Evolutionary conservation across 2,797 vertebrate genomes (phyloP).

Genomic region (Arnoldichthys spilopterus): DNA sequence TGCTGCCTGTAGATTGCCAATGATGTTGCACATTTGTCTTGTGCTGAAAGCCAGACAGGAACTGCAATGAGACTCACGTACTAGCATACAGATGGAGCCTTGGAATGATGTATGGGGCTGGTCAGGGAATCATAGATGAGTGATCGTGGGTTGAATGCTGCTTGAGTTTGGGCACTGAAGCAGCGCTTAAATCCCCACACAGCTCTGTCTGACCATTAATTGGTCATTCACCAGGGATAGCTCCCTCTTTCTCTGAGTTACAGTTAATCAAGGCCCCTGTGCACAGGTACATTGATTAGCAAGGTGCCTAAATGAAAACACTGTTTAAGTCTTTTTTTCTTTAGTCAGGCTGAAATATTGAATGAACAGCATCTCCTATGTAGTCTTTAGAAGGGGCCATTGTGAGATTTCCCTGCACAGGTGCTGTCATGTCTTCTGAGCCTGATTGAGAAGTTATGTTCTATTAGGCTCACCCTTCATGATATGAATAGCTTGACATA

Average conservation of each 20-base stretch:
- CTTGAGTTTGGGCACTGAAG: not conserved
- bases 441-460: not conserved
- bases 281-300: conserved; percentile 2
- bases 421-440: not conserved
- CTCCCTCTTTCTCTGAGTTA: not conserved
- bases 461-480: not conserved
- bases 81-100: not conserved
- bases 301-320: not conserved
- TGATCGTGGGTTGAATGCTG: conserved; percentile 20
- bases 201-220: conserved; percentile 4
- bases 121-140: conserved; percentile 24
- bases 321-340: not conserved
- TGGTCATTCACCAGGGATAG: not conserved
- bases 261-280: conserved; percentile 3
- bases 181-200: conserved; percentile 5
- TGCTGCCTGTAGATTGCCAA: conserved; percentile 3
- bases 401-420: not conserved
- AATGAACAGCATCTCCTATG: not conserved
- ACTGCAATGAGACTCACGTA: conserved; percentile 6
- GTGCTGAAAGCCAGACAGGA: conserved; percentile 14
- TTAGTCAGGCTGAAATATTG: not conserved
- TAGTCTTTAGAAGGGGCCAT: not conserved
- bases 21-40: conserved; percentile 15
- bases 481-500: no score
- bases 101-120: conserved; percentile 34